Evolutionary conservation across 2,888 invertebrate species (phyloP).

Genomic region (Papilio demoleus): DNA sequence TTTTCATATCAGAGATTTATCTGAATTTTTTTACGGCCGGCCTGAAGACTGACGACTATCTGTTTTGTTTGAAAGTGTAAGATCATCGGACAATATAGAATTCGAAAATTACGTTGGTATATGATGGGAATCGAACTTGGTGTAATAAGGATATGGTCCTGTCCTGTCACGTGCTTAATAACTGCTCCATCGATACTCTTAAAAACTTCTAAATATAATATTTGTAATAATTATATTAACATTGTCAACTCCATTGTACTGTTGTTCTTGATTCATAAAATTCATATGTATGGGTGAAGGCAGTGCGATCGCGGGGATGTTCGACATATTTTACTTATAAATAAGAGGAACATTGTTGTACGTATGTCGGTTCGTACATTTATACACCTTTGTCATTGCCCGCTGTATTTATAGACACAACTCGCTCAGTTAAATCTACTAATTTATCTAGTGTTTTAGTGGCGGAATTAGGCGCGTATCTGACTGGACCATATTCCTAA

Average conservation of each 20-base stretch:
- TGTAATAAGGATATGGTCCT: too few relatives aligned
- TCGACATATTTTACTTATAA: conserved; percentile 74
- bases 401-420: conserved; percentile 55
- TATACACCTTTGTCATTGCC: conserved; percentile 57
- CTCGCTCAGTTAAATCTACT: conserved; percentile 52
- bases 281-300: conserved; percentile 78
- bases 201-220: too few relatives aligned
- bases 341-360: conserved; percentile 69
- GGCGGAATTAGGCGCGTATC: too few relatives aligned
- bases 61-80: too few relatives aligned
- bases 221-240: conserved; percentile 29
- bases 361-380: conserved; percentile 50
- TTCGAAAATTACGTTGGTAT: too few relatives aligned
- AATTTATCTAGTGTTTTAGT: conserved; percentile 54
- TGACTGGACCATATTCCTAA: too few relatives aligned
- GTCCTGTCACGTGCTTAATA: too few relatives aligned
- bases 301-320: conserved; percentile 66
- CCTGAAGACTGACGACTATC: too few relatives aligned
- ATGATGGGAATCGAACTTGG: too few relatives aligned
- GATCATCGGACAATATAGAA: background rate
- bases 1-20: too few relatives aligned
- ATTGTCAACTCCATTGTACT: conserved; percentile 55
- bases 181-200: too few relatives aligned
- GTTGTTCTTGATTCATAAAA: conserved; percentile 71
- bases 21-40: too few relatives aligned